A percentile compares a stretch with the other conserved stretches of the same genome.
Evolutionary conservation across 2,888 invertebrate genomes (phyloP).

Genomic region (Lepidocyrtoides sp.): DNA sequence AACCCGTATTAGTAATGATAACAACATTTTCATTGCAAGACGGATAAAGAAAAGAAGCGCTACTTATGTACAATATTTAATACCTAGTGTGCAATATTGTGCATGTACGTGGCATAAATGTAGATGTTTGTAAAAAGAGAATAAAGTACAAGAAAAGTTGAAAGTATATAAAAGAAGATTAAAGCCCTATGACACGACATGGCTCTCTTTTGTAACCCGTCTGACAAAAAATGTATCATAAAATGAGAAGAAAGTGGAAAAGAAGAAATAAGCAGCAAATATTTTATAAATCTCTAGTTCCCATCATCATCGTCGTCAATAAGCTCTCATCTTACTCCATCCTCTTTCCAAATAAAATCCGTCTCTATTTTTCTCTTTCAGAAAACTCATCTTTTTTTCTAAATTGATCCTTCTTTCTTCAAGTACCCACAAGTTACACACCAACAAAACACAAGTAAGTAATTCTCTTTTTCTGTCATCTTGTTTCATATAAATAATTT

Average conservation of each 20-base stretch:
- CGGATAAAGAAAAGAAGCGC: not conserved
- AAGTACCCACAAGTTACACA: not conserved
- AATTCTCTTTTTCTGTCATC: not conserved
- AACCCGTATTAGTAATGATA: not conserved
- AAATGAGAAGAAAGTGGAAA: not conserved
- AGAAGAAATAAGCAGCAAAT: not conserved
- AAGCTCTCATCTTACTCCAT: not conserved
- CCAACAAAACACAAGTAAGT: not conserved
- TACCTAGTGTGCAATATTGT: too few relatives aligned
- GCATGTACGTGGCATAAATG: too few relatives aligned
- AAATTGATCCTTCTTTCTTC: not conserved
- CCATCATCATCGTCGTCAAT: too few relatives aligned
- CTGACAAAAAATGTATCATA: not conserved
- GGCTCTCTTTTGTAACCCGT: not conserved
- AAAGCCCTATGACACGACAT: not conserved
- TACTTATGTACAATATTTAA: not conserved
- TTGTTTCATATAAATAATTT: conserved; percentile 1
- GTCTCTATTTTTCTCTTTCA: not conserved
- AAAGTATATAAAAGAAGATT: not conserved
- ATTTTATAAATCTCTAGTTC: not conserved
- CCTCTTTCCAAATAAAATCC: not conserved
- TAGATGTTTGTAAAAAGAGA: not conserved
- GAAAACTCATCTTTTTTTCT: not conserved
- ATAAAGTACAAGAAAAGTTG: not conserved
- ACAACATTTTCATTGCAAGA: not conserved